Evolutionary conservation across 2,888 invertebrate species (phyloP).

Genomic region (Tridacna crocea): DNA sequence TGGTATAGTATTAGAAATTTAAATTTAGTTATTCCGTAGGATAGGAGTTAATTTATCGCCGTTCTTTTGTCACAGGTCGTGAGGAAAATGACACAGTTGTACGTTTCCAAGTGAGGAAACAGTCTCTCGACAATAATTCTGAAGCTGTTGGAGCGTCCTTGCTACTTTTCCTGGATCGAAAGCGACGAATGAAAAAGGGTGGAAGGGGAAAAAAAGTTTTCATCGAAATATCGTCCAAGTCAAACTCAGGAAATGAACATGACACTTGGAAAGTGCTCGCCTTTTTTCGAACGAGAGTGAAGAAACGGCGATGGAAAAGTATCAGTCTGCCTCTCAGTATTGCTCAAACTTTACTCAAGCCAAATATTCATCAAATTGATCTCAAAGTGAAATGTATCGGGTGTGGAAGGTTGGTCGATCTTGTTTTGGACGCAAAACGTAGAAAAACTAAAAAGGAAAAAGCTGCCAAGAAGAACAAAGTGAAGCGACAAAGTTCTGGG

Average conservation of each 20-base stretch:
- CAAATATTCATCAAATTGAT: conserved; percentile 31
- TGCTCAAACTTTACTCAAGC: conserved; percentile 43
- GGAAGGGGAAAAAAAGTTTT: conserved; percentile 58
- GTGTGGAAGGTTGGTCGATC: conserved; percentile 56
- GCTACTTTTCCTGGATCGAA: conserved; percentile 41
- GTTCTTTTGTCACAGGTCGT: background rate
- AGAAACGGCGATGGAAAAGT: conserved; percentile 51
- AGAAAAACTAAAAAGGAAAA: background rate
- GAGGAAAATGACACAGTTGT: background rate
- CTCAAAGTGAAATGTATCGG: conserved; percentile 56
- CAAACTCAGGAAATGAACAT: background rate
- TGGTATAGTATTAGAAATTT: no score
- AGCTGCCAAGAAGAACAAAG: background rate
- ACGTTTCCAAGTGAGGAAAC: background rate
- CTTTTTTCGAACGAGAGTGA: conserved; percentile 48
- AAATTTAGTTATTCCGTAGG: no score
- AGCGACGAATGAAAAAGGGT: conserved; percentile 46
- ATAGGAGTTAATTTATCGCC: background rate
- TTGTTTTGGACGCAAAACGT: conserved; percentile 35
- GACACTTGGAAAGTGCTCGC: conserved; percentile 39
- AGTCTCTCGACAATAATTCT: conserved; percentile 2
- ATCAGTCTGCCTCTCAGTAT: conserved; percentile 53
- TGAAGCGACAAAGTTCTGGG: conserved; percentile 3
- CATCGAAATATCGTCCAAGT: conserved; percentile 43
- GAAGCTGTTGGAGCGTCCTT: conserved; percentile 54